These are phyloP conservation scores for Odocoileus virginianus DNA, from an alignment of 2,113 vertebrate genomes.

Conservation along the genomic window DNA sequence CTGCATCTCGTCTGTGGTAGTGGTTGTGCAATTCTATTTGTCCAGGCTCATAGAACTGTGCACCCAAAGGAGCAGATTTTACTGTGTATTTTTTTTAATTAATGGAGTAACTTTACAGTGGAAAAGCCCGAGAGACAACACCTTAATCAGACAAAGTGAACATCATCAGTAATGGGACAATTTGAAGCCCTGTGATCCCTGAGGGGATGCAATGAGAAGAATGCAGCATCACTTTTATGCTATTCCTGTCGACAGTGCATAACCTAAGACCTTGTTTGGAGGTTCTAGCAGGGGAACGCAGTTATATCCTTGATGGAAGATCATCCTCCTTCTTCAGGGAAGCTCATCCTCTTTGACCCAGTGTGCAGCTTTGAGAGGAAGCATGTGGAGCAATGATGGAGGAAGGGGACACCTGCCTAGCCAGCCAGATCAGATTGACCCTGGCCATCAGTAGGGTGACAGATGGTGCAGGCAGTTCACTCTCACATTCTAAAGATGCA, in stretches of 20 bases:
- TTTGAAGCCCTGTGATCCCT: not conserved
- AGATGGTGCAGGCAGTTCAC: slow-evolving; percentile 97
- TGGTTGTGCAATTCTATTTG: not conserved
- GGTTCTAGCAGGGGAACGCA: slow-evolving; percentile 99
- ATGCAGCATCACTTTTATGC: not conserved
- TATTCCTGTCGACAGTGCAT: not conserved
- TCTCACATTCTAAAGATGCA: slow-evolving; percentile 81
- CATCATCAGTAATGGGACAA: not conserved
- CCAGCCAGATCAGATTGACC: slow-evolving; percentile 99
- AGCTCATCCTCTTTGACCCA: slow-evolving; percentile 93
- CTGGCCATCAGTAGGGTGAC: slow-evolving; percentile 98
- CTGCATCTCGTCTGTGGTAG: not conserved
- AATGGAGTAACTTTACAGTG: not conserved
- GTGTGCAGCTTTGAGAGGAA: slow-evolving; percentile 97
- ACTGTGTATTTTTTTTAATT: no score
- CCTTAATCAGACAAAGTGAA: not conserved
- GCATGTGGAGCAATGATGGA: slow-evolving; percentile 96
- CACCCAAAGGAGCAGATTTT: not conserved
- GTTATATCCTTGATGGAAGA: slow-evolving; percentile 92
- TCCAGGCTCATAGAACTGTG: not conserved
- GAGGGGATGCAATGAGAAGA: not conserved
- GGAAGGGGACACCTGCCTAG: slow-evolving; percentile 98
- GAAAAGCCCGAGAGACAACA: not conserved
- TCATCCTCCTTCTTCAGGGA: slow-evolving; percentile 88
- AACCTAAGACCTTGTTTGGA: slow-evolving; percentile 96